Evolutionary conservation across 2,888 invertebrate genomes (phyloP).

Genomic region (Altica lythri): DNA sequence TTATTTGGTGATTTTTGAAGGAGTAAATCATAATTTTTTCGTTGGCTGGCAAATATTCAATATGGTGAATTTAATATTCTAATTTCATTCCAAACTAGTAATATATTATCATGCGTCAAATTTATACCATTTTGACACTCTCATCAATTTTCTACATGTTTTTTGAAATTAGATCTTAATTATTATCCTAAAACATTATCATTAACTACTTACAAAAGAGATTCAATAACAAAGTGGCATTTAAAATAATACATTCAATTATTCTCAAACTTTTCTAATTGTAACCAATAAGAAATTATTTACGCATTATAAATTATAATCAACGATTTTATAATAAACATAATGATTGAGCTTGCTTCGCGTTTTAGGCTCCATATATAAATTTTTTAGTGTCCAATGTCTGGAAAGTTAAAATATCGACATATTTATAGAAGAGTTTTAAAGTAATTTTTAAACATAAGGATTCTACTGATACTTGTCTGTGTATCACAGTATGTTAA

Average conservation of each 20-base stretch:
- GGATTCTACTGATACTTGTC: too few species aligned
- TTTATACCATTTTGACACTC: too few species aligned
- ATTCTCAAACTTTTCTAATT: background rate
- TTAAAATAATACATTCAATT: background rate
- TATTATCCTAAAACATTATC: background rate
- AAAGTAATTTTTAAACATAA: too few species aligned
- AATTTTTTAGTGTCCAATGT: slow-evolving; percentile 10
- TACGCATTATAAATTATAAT: too few species aligned
- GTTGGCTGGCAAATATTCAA: too few species aligned
- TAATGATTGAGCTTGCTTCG: slow-evolving; percentile 13
- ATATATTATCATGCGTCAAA: too few species aligned
- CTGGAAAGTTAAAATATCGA: background rate
- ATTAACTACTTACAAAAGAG: background rate
- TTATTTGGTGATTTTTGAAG: too few species aligned
- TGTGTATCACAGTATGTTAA: too few species aligned
- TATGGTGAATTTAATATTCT: too few species aligned
- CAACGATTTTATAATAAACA: slow-evolving; percentile 9
- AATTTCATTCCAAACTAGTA: too few species aligned
- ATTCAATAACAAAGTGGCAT: background rate
- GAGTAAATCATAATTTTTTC: too few species aligned
- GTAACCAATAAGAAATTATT: background rate
- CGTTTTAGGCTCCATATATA: slow-evolving; percentile 4
- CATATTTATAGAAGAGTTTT: too few species aligned
- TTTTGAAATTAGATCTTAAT: background rate
- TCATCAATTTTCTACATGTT: background rate